phyloP scores from a whole-genome alignment of 2,888 invertebrate species.

The Plagodis pulveraria region DNA sequence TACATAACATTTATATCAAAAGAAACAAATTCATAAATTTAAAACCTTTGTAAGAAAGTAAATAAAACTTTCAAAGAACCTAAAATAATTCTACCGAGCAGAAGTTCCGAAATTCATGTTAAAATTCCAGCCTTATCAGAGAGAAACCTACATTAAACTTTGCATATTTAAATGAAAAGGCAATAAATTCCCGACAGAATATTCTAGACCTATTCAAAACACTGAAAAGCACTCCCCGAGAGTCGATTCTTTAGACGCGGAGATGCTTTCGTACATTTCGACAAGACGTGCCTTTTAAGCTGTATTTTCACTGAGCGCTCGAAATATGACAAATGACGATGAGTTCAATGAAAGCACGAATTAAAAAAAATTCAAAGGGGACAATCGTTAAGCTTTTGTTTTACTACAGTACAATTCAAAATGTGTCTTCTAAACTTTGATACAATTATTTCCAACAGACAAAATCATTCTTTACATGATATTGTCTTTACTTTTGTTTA shows the following conservation, averaged over 20 bases:
- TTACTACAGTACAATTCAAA: no score
- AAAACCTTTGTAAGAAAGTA: conserved; percentile 6
- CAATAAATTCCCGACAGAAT: conserved; percentile 35
- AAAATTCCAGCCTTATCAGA: conserved; percentile 28
- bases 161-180: conserved; percentile 38
- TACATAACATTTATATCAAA: neutral
- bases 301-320: conserved; percentile 9
- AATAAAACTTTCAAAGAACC: conserved; percentile 13
- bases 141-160: conserved; percentile 36
- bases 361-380: no score
- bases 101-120: conserved; percentile 22
- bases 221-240: conserved; percentile 36
- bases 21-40: neutral
- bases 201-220: conserved; percentile 39
- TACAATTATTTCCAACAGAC: no score
- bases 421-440: no score
- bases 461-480: no score
- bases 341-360: no score
- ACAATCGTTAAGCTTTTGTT: no score
- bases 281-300: conserved; percentile 23
- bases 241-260: conserved; percentile 28
- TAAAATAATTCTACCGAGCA: conserved; percentile 8
- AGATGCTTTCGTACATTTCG: conserved; percentile 25
- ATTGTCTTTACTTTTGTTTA: no score
- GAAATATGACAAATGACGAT: neutral